These are phyloP conservation scores for Orchestia grillus DNA, from an alignment of 1,140 invertebrate genomes.

Conservation along the genomic window DNA sequence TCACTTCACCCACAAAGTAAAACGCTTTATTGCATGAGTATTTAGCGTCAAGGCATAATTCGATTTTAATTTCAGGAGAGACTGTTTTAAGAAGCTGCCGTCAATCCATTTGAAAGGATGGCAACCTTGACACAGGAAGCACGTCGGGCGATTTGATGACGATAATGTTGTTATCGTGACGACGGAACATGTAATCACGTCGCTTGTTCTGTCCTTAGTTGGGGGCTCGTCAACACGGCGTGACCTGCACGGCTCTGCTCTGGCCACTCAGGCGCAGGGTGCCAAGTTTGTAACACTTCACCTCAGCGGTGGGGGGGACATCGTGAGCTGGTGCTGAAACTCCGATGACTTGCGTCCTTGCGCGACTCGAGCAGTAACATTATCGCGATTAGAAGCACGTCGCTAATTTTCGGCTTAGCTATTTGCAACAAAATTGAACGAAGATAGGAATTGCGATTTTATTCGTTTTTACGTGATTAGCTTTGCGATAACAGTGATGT, in stretches of 20 bases:
- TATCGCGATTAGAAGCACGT: neutral
- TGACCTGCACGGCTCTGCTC: neutral
- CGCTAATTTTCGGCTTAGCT: neutral
- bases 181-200: constrained; percentile 4
- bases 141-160: constrained; percentile 21
- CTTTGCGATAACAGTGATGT: neutral
- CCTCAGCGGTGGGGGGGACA: neutral
- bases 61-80: neutral
- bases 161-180: constrained; percentile 24
- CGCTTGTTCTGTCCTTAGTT: neutral
- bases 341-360: neutral
- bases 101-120: neutral
- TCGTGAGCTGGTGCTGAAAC: neutral
- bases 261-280: neutral
- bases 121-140: constrained; percentile 25
- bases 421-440: neutral
- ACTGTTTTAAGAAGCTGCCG: neutral
- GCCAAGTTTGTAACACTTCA: neutral
- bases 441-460: neutral
- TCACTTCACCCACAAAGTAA: neutral
- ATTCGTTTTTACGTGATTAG: neutral
- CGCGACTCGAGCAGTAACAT: neutral
- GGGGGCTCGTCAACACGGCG: neutral
- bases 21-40: neutral
- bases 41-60: neutral